A percentile compares a stretch with the other conserved stretches of the same genome.
Evolutionary conservation across 2,888 invertebrate species (phyloP).

Genomic region (Cosmorhoe ocellata): DNA sequence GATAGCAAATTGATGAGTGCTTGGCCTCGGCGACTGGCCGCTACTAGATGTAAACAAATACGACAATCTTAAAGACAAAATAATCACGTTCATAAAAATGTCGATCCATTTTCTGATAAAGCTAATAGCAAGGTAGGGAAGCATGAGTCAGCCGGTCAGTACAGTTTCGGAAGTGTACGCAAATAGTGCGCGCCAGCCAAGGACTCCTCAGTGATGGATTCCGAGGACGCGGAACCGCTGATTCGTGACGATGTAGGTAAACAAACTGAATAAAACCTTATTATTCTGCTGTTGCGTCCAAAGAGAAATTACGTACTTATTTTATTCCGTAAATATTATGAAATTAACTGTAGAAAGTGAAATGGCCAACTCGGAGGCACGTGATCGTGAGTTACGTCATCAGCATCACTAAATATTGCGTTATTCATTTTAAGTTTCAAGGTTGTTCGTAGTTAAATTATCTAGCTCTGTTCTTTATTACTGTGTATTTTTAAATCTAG

Average conservation of each 20-base stretch:
- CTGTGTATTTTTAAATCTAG: too few relatives aligned
- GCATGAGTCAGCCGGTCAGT: constrained; percentile 19
- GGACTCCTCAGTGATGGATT: constrained; percentile 32
- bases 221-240: constrained; percentile 48
- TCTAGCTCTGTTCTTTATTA: too few relatives aligned
- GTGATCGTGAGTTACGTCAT: neutral
- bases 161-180: constrained; percentile 22
- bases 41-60: constrained; percentile 2
- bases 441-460: too few relatives aligned
- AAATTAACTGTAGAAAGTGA: constrained; percentile 19
- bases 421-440: too few relatives aligned
- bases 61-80: too few relatives aligned
- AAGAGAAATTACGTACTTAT: too few relatives aligned
- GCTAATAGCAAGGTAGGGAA: neutral
- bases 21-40: too few relatives aligned
- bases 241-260: constrained; percentile 56
- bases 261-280: neutral
- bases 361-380: constrained; percentile 15
- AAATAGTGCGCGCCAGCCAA: constrained; percentile 28
- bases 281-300: neutral
- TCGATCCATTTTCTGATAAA: constrained; percentile 8
- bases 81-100: neutral
- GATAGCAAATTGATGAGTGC: too few relatives aligned
- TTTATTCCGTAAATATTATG: too few relatives aligned
- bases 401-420: neutral